Evolutionary conservation across 2,888 invertebrate species (phyloP).

Genomic region (Eutolmus rufibarbis): DNA sequence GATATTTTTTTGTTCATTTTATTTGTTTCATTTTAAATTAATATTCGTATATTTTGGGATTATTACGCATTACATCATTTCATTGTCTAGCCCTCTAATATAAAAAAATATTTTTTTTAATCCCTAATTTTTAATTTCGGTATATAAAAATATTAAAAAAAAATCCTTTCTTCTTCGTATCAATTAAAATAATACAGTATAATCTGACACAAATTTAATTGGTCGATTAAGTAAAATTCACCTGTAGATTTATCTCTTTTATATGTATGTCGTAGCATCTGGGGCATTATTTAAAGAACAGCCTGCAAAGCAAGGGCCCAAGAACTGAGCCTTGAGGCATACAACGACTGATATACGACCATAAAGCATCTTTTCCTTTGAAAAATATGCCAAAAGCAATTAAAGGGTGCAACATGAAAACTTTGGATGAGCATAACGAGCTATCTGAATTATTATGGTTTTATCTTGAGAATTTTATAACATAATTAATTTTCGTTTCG

Average conservation of each 20-base stretch:
- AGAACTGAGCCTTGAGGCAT: not conserved
- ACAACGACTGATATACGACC: not conserved
- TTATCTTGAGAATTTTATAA: no score
- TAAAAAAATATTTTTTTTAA: no score
- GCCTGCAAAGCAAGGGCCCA: not conserved
- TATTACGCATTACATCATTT: not conserved
- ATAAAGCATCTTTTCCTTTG: not conserved
- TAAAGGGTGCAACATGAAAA: not conserved
- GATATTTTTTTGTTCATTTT: not conserved
- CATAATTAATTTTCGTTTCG: no score
- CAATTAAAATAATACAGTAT: no score
- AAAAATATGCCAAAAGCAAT: not conserved
- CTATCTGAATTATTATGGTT: not conserved
- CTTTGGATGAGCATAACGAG: not conserved
- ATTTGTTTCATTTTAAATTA: not conserved
- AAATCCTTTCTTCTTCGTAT: no score
- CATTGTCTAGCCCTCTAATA: not conserved
- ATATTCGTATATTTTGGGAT: not conserved
- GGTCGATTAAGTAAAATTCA: no score
- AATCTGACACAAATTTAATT: no score
- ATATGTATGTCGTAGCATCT: not conserved
- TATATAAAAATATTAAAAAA: no score
- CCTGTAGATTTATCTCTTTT: not conserved
- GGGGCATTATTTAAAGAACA: not conserved
- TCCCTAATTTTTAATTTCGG: no score